These are phyloP conservation scores for Harpegnathos saltator DNA, from an alignment of 1,140 invertebrate species.

Conservation along the genomic window DNA sequence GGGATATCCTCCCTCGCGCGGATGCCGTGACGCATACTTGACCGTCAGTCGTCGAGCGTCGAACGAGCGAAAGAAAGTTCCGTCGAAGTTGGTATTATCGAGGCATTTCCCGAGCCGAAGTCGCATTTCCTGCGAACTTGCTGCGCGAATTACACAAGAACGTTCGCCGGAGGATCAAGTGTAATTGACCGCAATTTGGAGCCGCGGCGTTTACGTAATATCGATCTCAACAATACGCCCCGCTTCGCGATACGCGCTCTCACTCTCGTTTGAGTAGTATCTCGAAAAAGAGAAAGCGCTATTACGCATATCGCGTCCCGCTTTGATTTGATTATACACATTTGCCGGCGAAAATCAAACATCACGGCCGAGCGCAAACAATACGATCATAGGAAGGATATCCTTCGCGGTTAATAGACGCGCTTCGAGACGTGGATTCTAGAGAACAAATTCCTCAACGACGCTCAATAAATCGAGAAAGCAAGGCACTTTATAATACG, in stretches of 20 bases:
- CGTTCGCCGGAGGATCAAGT: slow-evolving; percentile 66
- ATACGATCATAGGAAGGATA: not conserved
- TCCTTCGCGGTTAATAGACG: not conserved
- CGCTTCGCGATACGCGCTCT: slow-evolving; percentile 24
- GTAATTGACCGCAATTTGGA: slow-evolving; percentile 38
- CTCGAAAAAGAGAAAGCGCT: slow-evolving; percentile 55
- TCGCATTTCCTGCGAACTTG: slow-evolving; percentile 20
- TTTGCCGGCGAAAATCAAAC: slow-evolving; percentile 13
- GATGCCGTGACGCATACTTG: not conserved
- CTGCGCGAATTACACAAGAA: slow-evolving; percentile 59
- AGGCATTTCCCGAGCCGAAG: slow-evolving; percentile 25
- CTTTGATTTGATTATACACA: slow-evolving; percentile 30
- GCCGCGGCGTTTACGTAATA: slow-evolving; percentile 42
- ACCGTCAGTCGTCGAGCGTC: slow-evolving; percentile 3
- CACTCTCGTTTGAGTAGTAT: slow-evolving; percentile 33
- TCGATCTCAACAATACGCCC: slow-evolving; percentile 47
- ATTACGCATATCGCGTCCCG: slow-evolving; percentile 38
- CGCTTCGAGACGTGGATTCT: not conserved
- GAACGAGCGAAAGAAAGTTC: slow-evolving; percentile 4
- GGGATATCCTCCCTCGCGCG: not conserved
- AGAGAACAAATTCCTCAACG: not conserved
- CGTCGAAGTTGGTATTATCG: not conserved
- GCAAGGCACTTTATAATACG: too few species aligned
- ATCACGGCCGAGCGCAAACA: not conserved
- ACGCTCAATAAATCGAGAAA: too few species aligned